Base-by-base conservation (phyloP, 35 echinoderm and acorn worm genomes). In the Ptychodera flava region DNA sequence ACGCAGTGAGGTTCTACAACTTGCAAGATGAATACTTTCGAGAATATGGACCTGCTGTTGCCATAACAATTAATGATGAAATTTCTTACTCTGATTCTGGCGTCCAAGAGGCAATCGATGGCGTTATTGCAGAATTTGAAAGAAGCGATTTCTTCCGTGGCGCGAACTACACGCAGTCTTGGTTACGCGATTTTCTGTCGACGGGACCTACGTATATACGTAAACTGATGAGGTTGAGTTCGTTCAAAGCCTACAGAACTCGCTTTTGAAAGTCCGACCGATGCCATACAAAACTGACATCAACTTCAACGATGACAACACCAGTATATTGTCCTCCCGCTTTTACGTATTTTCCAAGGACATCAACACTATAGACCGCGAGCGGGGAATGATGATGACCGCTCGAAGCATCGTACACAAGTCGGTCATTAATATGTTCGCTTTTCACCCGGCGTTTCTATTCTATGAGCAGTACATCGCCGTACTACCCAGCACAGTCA, bases 81-180 rank as follows among this genome's bases (percentile, higher is more conserved):
- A 30, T 97, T 0, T 35, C 83, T 10, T 97, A 97, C 53, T 97
- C 92, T 92, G 88, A 97, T n/a, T 33, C 77, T 45, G 85, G 84
- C 32, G 81, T 80, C 33, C 95, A 92, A 79, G 77, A 83, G 30
- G 78, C 82, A 52, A 82, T 97, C 0, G 87, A 90, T 33, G 82
- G 84, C 35, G 77, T 91, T 32, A 84, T 83, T 1, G 33, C 82
- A 78, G 29, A 16, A 28, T 94, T 97, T 79, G 92, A 91, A 52
- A 45, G 82, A 16, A 89, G 77, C 38, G 81, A 92, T 12, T 91
- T 84, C 29, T 85, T 85, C n/a, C n/a, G n/a, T n/a, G 80, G 80
- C 1, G 30, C 33, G 12, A 81, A 79, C 45, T 78, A 80, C 15
- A 85, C 80, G 16, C 31, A 81, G 15, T 81, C 31, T 28, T 81